Conservation (phyloP, 2,888 invertebrate species). For the Eupithecia tripunctaria region DNA sequence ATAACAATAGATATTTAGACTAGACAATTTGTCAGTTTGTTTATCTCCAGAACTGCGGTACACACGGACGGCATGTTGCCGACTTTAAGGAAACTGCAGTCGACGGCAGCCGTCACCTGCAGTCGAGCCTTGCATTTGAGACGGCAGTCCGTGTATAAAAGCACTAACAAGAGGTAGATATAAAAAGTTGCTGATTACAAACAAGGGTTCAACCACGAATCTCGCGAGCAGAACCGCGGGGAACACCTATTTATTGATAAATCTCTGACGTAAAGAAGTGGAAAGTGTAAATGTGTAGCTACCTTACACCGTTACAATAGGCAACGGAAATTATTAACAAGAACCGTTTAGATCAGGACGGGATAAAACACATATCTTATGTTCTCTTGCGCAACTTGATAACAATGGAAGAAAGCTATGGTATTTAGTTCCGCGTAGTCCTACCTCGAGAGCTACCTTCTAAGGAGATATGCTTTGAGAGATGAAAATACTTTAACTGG, state of each 20-base stretch:
- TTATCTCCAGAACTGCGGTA: background rate
- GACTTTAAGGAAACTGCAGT: too few relatives aligned
- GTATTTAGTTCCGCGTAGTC: conserved; percentile 7
- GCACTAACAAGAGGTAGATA: background rate
- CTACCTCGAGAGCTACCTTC: background rate
- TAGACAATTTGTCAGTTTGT: background rate
- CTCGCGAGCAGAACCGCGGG: background rate
- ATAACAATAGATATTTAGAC: background rate
- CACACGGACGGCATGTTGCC: too few relatives aligned
- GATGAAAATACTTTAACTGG: background rate
- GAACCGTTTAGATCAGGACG: conserved; percentile 37
- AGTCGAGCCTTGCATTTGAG: too few relatives aligned
- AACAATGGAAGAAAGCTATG: conserved; percentile 52
- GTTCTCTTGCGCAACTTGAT: conserved; percentile 44
- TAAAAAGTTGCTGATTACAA: background rate
- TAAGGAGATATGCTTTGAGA: too few relatives aligned
- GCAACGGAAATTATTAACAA: conserved; percentile 42
- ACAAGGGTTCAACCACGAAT: background rate
- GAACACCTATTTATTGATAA: conserved; percentile 8
- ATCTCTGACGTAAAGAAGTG: conserved; percentile 32
- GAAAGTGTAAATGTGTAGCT: conserved; percentile 36
- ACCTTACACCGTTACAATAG: conserved; percentile 16
- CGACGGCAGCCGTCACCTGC: too few relatives aligned
- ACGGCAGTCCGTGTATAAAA: too few relatives aligned
- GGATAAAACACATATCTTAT: conserved; percentile 18